phyloP scores from a whole-genome alignment of 2,888 invertebrate species.

The Coleophora deauratella region DNA sequence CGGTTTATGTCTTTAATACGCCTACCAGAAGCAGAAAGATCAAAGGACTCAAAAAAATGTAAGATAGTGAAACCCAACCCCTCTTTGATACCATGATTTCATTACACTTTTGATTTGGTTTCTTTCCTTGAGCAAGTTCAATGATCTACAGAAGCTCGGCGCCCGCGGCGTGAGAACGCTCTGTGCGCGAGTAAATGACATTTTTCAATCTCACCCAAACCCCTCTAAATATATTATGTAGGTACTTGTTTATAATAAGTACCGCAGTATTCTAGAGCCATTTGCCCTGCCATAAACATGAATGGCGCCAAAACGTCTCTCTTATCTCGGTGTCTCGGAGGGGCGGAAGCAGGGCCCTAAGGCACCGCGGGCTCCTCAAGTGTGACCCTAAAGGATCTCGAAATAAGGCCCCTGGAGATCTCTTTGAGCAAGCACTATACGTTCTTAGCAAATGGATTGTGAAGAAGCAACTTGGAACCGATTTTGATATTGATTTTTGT shows the following conservation, averaged over 20 bases:
- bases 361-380: constrained; percentile 59
- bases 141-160: not conserved
- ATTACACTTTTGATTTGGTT: constrained; percentile 8
- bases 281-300: constrained; percentile 71
- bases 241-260: constrained; percentile 70
- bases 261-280: constrained; percentile 64
- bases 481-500: constrained; percentile 70
- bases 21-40: no score
- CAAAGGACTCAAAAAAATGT: not conserved
- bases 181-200: constrained; percentile 22
- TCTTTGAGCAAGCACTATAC: constrained; percentile 63
- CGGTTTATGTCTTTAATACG: constrained; percentile 1
- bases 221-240: constrained; percentile 37
- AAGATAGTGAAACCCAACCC: no score
- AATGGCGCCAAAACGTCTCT: constrained; percentile 73
- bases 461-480: constrained; percentile 58
- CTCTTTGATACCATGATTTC: no score
- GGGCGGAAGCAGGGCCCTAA: constrained; percentile 66
- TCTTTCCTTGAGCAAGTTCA: not conserved
- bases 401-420: constrained; percentile 63
- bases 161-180: no score
- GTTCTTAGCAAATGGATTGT: constrained; percentile 70
- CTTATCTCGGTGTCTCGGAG: constrained; percentile 71
- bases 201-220: constrained; percentile 32
- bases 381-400: constrained; percentile 67